These are phyloP conservation scores for Falco biarmicus DNA, from an alignment of 2,797 vertebrate species.

Conservation along the genomic window DNA sequence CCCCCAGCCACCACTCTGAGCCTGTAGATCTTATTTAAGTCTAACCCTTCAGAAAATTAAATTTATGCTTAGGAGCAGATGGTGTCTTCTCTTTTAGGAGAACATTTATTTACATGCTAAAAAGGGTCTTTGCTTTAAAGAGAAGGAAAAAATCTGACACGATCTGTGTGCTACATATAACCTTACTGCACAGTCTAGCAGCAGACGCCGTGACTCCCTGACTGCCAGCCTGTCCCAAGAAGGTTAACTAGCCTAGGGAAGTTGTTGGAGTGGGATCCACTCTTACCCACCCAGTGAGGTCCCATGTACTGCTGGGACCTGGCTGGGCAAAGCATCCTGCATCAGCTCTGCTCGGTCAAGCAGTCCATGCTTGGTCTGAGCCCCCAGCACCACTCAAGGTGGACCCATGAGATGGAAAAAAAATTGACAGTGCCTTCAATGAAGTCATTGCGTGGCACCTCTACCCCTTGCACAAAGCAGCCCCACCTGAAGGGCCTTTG, in stretches of 20 bases:
- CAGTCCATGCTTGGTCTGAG: fast-evolving
- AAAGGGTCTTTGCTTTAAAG: slow-evolving; percentile 29
- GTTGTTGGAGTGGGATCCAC: background rate
- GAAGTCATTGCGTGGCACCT: background rate
- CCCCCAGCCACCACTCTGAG: background rate
- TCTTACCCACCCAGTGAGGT: background rate
- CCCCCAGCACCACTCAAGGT: background rate
- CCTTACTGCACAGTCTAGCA: background rate
- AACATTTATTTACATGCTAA: slow-evolving; percentile 1
- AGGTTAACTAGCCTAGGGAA: background rate
- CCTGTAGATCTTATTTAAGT: slow-evolving; percentile 29
- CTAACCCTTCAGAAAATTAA: slow-evolving; percentile 17
- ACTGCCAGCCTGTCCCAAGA: background rate
- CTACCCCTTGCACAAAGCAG: background rate
- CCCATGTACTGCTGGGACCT: background rate
- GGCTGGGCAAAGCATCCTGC: background rate
- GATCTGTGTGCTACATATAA: background rate
- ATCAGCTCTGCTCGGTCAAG: background rate
- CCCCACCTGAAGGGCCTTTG: background rate
- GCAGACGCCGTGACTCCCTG: background rate
- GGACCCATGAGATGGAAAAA: background rate
- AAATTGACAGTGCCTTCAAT: background rate
- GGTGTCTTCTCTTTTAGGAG: slow-evolving; percentile 34
- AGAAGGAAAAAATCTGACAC: background rate
- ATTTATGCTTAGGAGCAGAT: slow-evolving; percentile 44